Evolutionary conservation across 2,888 invertebrate genomes (phyloP).

Genomic region (Tipula vernalis): DNA sequence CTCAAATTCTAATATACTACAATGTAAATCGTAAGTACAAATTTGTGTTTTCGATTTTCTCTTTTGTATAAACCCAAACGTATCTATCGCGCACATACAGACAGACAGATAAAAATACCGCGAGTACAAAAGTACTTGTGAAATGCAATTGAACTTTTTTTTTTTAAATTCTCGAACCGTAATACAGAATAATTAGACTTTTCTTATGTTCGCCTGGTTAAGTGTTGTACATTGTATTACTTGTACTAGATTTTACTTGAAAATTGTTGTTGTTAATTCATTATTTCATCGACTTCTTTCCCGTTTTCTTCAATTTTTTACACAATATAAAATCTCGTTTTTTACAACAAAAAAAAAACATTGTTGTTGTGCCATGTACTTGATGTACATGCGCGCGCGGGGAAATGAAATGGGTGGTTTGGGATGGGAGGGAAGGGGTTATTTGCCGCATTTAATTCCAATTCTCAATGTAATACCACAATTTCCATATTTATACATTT

Average conservation of each 20-base stretch:
- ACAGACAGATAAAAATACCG: not conserved
- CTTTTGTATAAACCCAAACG: not conserved
- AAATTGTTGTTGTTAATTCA: not conserved
- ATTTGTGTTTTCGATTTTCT: not conserved
- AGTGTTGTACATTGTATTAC: not conserved
- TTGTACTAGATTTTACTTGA: conserved; percentile 4
- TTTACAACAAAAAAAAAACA: not conserved
- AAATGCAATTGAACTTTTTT: not conserved
- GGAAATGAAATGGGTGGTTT: not conserved
- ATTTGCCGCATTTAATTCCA: not conserved
- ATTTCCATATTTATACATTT: not conserved
- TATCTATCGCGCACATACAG: not conserved
- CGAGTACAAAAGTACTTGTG: not conserved
- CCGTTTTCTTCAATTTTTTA: not conserved
- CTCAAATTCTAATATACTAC: no score
- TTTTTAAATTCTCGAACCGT: not conserved
- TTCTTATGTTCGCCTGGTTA: not conserved
- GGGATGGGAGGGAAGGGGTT: no score
- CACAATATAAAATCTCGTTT: not conserved
- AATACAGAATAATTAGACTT: conserved; percentile 4
- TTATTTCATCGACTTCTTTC: not conserved
- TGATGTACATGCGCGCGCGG: not conserved
- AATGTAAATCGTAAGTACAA: no score
- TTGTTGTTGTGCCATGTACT: not conserved
- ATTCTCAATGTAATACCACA: not conserved